A percentile compares a stretch with the other conserved stretches of the same genome.
phyloP scores from a whole-genome alignment of 1,140 invertebrate species.

The Phocides pigmalion region DNA sequence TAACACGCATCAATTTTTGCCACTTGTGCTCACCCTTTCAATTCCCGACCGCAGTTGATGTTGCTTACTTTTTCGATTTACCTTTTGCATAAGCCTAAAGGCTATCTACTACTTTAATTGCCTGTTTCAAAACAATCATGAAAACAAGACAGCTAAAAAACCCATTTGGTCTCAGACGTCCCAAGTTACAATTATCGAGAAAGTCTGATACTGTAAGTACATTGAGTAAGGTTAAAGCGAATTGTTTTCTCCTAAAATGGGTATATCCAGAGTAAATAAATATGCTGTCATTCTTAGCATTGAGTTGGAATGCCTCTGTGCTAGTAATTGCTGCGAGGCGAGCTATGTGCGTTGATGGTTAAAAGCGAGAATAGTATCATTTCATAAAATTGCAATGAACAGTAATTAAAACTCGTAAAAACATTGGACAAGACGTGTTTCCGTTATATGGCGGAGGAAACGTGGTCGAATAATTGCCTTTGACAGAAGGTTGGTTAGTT shows the following conservation, averaged over 20 bases:
- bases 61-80: no score
- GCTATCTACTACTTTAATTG: no score
- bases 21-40: no score
- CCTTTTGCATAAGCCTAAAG: no score
- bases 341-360: neutral
- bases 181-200: constrained; percentile 2
- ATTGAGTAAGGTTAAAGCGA: neutral
- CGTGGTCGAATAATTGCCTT: neutral
- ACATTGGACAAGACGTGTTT: constrained; percentile 3
- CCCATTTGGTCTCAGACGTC: neutral
- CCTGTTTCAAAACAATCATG: no score
- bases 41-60: no score
- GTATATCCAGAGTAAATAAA: constrained; percentile 4
- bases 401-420: constrained; percentile 7
- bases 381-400: constrained; percentile 12
- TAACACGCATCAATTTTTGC: no score
- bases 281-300: constrained; percentile 19
- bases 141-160: neutral
- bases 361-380: constrained; percentile 3
- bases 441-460: neutral
- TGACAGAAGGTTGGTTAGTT: neutral
- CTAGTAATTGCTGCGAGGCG: neutral
- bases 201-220: neutral
- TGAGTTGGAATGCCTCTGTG: neutral
- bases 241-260: constrained; percentile 8